Evolutionary conservation across 2,113 vertebrate genomes (phyloP), one percentile per base, ranked within the genome.

Genomic region (Cryptotis parvus): DNA sequence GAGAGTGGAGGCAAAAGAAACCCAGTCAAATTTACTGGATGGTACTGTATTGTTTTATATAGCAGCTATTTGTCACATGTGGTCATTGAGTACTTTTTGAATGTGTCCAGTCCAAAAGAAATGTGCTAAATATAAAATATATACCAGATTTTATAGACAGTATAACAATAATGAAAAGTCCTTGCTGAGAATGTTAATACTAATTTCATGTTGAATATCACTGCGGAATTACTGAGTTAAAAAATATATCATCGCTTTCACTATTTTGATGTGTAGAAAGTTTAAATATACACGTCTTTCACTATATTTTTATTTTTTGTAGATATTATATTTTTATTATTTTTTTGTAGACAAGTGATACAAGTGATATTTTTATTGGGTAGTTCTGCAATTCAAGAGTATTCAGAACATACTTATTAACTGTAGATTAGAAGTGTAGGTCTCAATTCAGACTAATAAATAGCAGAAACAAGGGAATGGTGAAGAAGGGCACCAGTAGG

Each of bases 361-460:
- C n/a, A n/a, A 52, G 49, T 52, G 16, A 52, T 16, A 82, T 87
- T 75, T 91, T 89, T 72, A 74, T 70, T 82, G 35, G 16, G 63
- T 63, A 11, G 3, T 82, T 69, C 35, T 80, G 15, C 14, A 83
- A 74, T 66, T 89, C 80, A 84, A 77, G 26, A 6, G 27, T 61
- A 79, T 92, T 90, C 15, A 33, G 55, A 90, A n/a, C 79, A 85
- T 68, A n/a, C 29, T 78, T 83, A 41, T 75, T 93, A 89, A 91
- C 41, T 91, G 6, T 77, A 80, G 31, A 91, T 65, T 45, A 89
- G 52, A 84, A 12, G 77, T 80, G 10, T 77, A 39, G 81, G 39
- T 89, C 79, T 95, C 81, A 77, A 74, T 37, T 84, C 91, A 68
- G 6, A 20, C 37, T 65, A 31, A 31, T 87, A 89, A 92, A 95